These are phyloP conservation scores for Thereva nobilitata DNA, from an alignment of 2,888 invertebrate genomes.

Conservation along the genomic window DNA sequence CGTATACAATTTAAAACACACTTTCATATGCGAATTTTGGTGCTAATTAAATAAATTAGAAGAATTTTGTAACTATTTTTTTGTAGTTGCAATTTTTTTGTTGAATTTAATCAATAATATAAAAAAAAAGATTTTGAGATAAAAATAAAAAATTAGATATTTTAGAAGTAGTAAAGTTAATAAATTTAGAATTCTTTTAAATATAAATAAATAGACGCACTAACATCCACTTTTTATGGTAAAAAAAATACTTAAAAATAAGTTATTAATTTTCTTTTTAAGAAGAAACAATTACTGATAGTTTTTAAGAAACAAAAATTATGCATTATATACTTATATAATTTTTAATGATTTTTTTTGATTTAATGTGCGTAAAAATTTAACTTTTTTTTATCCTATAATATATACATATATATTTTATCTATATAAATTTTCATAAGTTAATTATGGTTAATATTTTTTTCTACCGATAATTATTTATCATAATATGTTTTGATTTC, in stretches of 20 bases:
- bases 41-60: conserved; percentile 7
- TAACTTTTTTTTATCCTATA: too few relatives aligned
- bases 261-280: conserved; percentile 16
- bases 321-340: too few relatives aligned
- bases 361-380: too few relatives aligned
- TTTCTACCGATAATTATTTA: too few relatives aligned
- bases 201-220: conserved; percentile 38
- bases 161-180: conserved; percentile 12
- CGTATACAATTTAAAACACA: too few relatives aligned
- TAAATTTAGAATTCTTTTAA: neutral
- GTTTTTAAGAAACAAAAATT: too few relatives aligned
- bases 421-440: too few relatives aligned
- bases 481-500: neutral
- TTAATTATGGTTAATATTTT: too few relatives aligned
- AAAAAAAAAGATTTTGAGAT: neutral
- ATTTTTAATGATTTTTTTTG: too few relatives aligned
- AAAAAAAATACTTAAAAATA: conserved; percentile 15
- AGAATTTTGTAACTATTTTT: conserved; percentile 11
- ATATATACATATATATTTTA: too few relatives aligned
- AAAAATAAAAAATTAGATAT: neutral
- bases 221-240: conserved; percentile 36
- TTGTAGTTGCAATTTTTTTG: conserved; percentile 10
- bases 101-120: neutral
- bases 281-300: too few relatives aligned
- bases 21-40: neutral